Conservation (phyloP, 2,888 invertebrate genomes). For the Tanytarsus gracilentus region DNA sequence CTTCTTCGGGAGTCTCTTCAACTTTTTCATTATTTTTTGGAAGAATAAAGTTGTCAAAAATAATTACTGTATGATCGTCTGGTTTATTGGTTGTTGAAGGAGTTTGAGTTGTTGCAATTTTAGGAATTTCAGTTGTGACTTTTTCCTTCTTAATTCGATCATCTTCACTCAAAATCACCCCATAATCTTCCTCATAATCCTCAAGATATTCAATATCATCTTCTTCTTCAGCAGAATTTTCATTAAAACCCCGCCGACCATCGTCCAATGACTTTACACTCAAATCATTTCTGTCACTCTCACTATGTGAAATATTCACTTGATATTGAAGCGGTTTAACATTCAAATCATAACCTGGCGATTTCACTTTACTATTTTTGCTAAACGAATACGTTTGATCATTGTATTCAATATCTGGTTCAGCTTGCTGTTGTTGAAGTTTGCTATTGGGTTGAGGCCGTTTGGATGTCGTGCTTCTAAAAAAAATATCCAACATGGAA, state of each 20-base stretch:
- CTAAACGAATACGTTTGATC: constrained; percentile 25
- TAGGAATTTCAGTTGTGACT: background rate
- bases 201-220: constrained; percentile 10
- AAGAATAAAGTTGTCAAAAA: constrained; percentile 36
- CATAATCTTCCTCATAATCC: constrained; percentile 17
- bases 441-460: constrained; percentile 20
- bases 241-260: background rate
- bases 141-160: constrained; percentile 16
- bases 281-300: background rate
- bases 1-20: constrained; percentile 36
- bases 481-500: background rate
- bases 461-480: constrained; percentile 28
- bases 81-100: constrained; percentile 7
- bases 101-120: background rate
- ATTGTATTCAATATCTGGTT: constrained; percentile 9
- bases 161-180: constrained; percentile 22
- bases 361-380: constrained; percentile 25
- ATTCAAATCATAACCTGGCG: background rate
- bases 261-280: constrained; percentile 8
- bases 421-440: background rate
- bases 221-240: background rate
- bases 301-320: constrained; percentile 21
- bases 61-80: constrained; percentile 34
- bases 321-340: constrained; percentile 12
- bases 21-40: constrained; percentile 38